A percentile compares a stretch with the other conserved stretches of the same genome.
These are phyloP conservation scores for Parnassius orleans DNA, from an alignment of 2,888 invertebrate genomes.

Conservation along the genomic window DNA sequence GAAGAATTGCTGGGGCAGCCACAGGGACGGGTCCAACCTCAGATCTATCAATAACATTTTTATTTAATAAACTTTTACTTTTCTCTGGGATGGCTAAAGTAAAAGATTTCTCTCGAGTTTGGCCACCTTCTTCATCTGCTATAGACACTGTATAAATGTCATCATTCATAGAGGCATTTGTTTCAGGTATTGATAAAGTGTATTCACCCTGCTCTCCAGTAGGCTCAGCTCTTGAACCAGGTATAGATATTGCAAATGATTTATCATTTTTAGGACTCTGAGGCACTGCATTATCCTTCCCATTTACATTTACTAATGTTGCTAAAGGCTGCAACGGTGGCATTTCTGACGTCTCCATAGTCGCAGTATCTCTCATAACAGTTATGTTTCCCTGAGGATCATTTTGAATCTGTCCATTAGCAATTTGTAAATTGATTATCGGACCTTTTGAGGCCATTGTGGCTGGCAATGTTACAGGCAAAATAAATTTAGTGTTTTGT, in stretches of 20 bases:
- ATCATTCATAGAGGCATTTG: conserved; percentile 76
- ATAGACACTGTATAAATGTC: conserved; percentile 78
- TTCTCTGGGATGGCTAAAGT: conserved; percentile 74
- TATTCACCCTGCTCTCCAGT: conserved; percentile 76
- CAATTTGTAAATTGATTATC: conserved; percentile 85
- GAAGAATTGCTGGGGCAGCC: conserved; percentile 72
- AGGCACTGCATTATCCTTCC: conserved; percentile 55
- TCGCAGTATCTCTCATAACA: conserved; percentile 75
- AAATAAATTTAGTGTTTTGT: conserved; percentile 76
- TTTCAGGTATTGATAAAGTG: conserved; percentile 75
- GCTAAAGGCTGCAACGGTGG: conserved; percentile 70
- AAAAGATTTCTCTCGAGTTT: conserved; percentile 63
- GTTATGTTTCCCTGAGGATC: conserved; percentile 83
- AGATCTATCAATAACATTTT: conserved; percentile 55
- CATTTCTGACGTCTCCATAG: conserved; percentile 59
- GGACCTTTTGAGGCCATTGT: conserved; percentile 81
- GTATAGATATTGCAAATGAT: conserved; percentile 65
- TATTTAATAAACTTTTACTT: conserved; percentile 68
- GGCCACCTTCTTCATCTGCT: conserved; percentile 69
- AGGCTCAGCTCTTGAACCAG: conserved; percentile 73
- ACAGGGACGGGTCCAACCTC: conserved; percentile 53
- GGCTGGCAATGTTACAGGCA: conserved; percentile 74
- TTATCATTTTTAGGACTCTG: conserved; percentile 61
- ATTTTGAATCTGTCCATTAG: conserved; percentile 83
- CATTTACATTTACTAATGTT: conserved; percentile 56